A percentile compares a stretch with the other conserved stretches of the same genome.
Conservation (phyloP, 2,113 vertebrate species). For the Odocoileus virginianus region DNA sequence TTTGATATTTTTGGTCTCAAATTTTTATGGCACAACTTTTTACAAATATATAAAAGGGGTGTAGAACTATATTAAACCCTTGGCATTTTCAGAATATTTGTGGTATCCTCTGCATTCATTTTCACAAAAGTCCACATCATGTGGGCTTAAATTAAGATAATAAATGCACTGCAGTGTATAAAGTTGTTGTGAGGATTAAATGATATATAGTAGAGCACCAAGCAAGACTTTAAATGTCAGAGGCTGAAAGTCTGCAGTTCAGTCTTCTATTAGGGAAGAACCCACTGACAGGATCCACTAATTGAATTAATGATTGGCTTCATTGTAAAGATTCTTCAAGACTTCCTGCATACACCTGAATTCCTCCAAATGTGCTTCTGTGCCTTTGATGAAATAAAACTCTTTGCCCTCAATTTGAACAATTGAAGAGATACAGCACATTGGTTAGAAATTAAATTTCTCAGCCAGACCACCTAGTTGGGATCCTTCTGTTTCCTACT, state of each 20-base stretch:
- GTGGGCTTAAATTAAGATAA: background rate
- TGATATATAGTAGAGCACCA: background rate
- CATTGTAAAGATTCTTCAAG: background rate
- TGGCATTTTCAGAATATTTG: background rate
- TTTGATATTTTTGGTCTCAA: background rate
- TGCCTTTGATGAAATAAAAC: conserved; percentile 9
- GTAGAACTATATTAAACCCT: background rate
- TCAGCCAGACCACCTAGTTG: background rate
- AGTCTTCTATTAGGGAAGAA: background rate
- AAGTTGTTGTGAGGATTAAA: background rate
- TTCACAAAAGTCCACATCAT: background rate
- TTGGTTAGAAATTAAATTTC: background rate
- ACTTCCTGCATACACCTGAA: background rate
- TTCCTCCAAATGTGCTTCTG: background rate
- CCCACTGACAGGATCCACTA: background rate
- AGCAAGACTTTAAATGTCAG: background rate
- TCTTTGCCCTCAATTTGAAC: background rate
- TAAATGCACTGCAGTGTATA: background rate
- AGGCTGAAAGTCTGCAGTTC: background rate
- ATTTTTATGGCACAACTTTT: background rate
- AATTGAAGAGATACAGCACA: background rate
- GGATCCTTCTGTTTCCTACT: background rate
- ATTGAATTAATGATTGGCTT: background rate
- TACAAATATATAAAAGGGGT: background rate
- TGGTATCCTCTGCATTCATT: background rate